Evolutionary conservation across 1,140 invertebrate genomes (phyloP).

Genomic region (Heliconius hewitsoni): DNA sequence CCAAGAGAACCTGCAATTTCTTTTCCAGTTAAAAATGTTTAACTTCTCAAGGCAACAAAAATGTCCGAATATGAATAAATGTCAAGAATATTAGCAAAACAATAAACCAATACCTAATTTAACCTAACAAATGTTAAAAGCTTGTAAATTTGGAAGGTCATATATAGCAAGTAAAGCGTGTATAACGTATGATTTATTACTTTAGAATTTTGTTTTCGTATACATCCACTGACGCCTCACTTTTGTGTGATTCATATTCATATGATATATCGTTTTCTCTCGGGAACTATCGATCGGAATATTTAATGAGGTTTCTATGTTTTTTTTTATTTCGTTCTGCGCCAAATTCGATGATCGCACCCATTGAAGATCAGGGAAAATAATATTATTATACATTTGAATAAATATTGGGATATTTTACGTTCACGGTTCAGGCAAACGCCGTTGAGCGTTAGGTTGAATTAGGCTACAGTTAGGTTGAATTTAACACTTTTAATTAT

Average conservation of each 20-base stretch:
- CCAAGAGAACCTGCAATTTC: no score
- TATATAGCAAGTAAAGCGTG: neutral
- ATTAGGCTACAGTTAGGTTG: no score
- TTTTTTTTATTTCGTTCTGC: neutral
- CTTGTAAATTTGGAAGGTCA: neutral
- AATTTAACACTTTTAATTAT: no score
- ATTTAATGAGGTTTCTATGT: conserved; percentile 6
- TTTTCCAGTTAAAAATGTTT: no score
- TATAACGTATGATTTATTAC: neutral
- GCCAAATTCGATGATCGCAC: neutral
- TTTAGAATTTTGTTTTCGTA: conserved; percentile 1
- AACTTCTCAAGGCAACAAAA: no score
- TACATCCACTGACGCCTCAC: neutral
- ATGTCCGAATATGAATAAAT: neutral
- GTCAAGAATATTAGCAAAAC: neutral
- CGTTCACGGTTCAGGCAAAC: no score
- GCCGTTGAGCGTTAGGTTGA: no score
- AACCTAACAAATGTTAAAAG: neutral
- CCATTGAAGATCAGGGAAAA: neutral
- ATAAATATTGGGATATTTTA: neutral
- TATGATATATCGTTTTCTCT: conserved; percentile 6
- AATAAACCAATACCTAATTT: neutral
- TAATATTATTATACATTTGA: neutral
- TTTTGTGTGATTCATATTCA: conserved; percentile 10
- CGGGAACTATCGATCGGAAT: conserved; percentile 12